phyloP scores from a whole-genome alignment of 2,113 vertebrate species.

The Oreochromis aureus region DNA sequence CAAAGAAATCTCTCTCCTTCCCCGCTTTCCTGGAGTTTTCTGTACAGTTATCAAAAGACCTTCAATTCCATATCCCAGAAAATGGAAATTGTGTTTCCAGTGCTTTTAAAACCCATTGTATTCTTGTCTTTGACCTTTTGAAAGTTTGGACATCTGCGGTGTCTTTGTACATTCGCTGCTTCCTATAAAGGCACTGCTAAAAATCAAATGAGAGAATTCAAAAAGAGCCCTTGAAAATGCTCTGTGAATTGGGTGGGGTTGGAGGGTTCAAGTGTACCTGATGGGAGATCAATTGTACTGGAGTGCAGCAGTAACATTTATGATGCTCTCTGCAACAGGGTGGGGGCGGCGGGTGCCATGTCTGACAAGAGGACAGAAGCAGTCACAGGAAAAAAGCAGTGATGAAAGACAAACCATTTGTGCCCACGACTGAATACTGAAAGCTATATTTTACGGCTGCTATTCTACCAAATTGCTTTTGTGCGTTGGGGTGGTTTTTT shows the following conservation, averaged over 20 bases:
- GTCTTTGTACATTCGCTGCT: not conserved
- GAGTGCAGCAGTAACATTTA: conserved; percentile 50
- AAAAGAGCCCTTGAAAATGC: not conserved
- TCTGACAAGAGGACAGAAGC: conserved; percentile 58
- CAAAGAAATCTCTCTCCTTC: not conserved
- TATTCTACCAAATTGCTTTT: conserved; percentile 75
- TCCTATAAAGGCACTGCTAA: not conserved
- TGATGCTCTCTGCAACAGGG: conserved; percentile 33
- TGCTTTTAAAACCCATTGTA: not conserved
- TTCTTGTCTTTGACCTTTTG: not conserved
- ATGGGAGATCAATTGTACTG: conserved; percentile 58
- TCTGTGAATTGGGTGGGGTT: conserved; percentile 13
- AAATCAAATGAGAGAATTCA: conserved; percentile 13
- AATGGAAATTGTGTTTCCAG: not conserved
- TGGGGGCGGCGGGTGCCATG: conserved; percentile 31
- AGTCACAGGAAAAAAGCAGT: conserved; percentile 27
- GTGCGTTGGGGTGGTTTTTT: conserved; percentile 68
- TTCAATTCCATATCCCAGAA: not conserved
- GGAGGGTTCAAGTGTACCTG: conserved; percentile 45
- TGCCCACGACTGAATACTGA: conserved; percentile 53
- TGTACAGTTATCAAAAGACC: not conserved
- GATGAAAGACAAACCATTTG: conserved; percentile 64
- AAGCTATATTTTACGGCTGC: conserved; percentile 64
- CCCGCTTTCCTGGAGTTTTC: not conserved
- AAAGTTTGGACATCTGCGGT: not conserved